Evolutionary conservation across 2,113 vertebrate species (phyloP).

Genomic region (Mobula birostris): DNA sequence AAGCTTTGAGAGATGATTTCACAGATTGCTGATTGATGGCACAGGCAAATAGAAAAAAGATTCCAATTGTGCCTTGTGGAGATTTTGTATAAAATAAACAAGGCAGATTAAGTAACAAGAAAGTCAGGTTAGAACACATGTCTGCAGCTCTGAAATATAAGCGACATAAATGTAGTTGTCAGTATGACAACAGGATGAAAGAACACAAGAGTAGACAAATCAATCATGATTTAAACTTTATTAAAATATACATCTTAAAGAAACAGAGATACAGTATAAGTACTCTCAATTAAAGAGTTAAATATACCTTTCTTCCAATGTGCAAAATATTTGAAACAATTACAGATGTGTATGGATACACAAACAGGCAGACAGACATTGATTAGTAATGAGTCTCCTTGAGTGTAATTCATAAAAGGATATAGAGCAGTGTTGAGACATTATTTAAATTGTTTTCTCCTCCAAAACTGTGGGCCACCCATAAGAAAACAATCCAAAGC

Average conservation of each 20-base stretch:
- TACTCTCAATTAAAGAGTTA: not conserved
- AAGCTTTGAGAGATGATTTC: not conserved
- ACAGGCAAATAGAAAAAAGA: not conserved
- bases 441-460: slow-evolving; percentile 25
- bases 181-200: not conserved
- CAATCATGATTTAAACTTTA: slow-evolving; percentile 16
- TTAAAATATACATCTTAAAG: not conserved
- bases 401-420: not conserved
- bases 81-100: not conserved
- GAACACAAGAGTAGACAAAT: slow-evolving; percentile 22
- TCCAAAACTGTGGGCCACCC: not conserved
- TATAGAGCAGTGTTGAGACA: not conserved
- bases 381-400: not conserved
- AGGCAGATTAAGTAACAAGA: not conserved
- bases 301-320: not conserved
- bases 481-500: slow-evolving; percentile 30
- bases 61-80: slow-evolving; percentile 19
- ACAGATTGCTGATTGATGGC: not conserved
- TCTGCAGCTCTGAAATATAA: not conserved
- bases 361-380: not conserved
- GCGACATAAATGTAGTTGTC: not conserved
- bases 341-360: not conserved
- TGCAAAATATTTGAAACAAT: slow-evolving; percentile 12
- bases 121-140: slow-evolving; percentile 3
- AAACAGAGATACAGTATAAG: not conserved